These are phyloP conservation scores for Acrocephalus kingi DNA, from an alignment of 2,113 vertebrate species.

Conservation along the genomic window DNA sequence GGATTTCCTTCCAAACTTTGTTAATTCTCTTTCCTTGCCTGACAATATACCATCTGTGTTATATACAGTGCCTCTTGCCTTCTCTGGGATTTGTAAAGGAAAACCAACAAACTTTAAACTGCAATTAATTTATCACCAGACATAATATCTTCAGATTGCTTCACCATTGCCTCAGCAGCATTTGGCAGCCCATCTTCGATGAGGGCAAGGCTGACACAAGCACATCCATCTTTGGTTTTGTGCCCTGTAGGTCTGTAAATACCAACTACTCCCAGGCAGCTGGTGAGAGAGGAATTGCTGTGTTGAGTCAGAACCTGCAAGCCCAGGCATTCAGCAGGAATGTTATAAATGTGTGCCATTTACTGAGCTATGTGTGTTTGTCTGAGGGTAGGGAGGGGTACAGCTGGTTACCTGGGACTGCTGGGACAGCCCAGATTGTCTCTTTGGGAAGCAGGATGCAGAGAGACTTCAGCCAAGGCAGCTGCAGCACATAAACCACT, in stretches of 20 bases:
- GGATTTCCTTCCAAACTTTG: neutral
- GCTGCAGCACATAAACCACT: neutral
- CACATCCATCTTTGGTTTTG: neutral
- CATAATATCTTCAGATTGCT: neutral
- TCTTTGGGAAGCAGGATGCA: neutral
- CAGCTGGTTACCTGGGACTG: neutral
- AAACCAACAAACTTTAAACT: neutral
- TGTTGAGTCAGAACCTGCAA: neutral
- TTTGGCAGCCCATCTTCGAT: neutral
- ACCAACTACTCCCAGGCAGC: neutral
- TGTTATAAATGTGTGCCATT: neutral
- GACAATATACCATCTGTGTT: neutral
- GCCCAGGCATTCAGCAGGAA: neutral
- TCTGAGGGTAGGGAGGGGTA: neutral
- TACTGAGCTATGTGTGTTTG: neutral
- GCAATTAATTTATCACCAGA: neutral
- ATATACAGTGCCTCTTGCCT: neutral
- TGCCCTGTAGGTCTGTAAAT: neutral
- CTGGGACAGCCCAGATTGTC: neutral
- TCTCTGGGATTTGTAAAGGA: neutral
- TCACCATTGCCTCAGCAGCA: neutral
- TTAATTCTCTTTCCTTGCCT: neutral
- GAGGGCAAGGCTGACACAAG: neutral
- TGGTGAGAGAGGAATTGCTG: neutral
- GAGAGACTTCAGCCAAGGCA: neutral